Conservation (phyloP, 2,113 vertebrate species). For the Vombatus ursinus region DNA sequence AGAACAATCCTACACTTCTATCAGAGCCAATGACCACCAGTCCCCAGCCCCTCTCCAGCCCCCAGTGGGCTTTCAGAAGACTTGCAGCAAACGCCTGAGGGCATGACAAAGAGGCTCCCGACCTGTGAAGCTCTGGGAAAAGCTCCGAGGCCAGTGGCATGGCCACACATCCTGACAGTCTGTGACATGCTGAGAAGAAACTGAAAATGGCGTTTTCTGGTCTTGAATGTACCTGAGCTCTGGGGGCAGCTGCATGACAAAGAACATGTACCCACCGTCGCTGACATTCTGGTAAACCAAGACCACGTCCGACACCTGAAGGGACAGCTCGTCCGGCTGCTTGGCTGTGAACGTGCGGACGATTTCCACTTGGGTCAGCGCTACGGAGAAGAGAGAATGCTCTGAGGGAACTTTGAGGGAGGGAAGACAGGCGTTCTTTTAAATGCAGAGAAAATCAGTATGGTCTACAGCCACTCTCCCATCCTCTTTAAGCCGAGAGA, state of each 20-base stretch:
- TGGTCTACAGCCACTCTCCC: accelerated
- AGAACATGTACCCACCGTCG: constrained; percentile 86
- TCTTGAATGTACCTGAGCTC: accelerated
- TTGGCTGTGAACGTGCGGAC: constrained; percentile 93
- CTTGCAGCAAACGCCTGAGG: too few species aligned
- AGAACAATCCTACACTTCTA: neutral
- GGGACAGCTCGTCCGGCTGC: constrained; percentile 95
- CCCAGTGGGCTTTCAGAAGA: neutral
- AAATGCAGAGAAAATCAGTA: neutral
- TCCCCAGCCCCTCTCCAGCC: too few species aligned
- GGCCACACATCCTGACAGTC: neutral
- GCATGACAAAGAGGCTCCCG: neutral
- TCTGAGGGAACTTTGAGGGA: neutral
- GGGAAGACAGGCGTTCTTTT: accelerated
- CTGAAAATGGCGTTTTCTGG: neutral
- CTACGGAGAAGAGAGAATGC: constrained; percentile 72
- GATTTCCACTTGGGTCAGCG: constrained; percentile 92
- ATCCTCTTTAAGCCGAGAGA: neutral
- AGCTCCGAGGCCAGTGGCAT: neutral
- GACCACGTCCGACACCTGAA: constrained; percentile 97
- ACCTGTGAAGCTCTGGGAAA: neutral
- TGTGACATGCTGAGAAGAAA: neutral
- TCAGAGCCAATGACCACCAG: too few species aligned
- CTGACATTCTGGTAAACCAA: constrained; percentile 90
- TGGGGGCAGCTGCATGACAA: accelerated